Evolutionary conservation across 2,113 vertebrate species (phyloP), one percentile per base, ranked within the genome.

Genomic region (Zapus hudsonius): DNA sequence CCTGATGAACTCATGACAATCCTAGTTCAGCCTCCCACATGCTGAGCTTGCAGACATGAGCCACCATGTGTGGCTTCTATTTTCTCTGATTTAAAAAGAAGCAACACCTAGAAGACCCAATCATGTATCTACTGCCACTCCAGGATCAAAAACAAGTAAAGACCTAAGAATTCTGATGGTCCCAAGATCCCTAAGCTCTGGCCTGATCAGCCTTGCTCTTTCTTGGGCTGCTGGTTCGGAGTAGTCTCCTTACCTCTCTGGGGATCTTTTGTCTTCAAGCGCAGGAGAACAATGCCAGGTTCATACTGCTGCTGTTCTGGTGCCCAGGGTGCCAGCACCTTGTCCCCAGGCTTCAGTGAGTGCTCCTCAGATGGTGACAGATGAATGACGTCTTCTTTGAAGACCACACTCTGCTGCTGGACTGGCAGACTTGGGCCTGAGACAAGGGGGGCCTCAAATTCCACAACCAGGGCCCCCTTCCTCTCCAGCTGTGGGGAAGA

Each of bases 321-420:
- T 91, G 98, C 98, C 98, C 98, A 99, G 20, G 98, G 98, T 15
- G 99, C 98, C 95, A 99, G 95, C n/a, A 99, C 98, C 55, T 98
- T 98, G 90, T 99, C 98, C 12, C 99, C 99, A 1, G 98, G 98
- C 33, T 92, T 61, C 40, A 99, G 96, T 44, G 95, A 96, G 52
- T 94, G 96, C 27, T 94, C 92, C 94, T 96, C 93, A 16, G 96
- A 95, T 0, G 97, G 96, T 0, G 93, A 92, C n/a, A 98, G 97
- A 19, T 96, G 98, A 92, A 99, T 78, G 76, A 99, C 98, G 87
- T 99, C 98, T 31, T 97, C 96, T 52, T 94, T 52, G 25, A 97
- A 96, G 55, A 95, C 97, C 93, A 98, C 97, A 72, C 98, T 97
- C 95, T 97, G 97, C 55, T 90, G 27, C 31, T 55, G 81, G 31